These are phyloP conservation scores for Diorhabda sublineata DNA, from an alignment of 1,140 invertebrate genomes.

Conservation along the genomic window DNA sequence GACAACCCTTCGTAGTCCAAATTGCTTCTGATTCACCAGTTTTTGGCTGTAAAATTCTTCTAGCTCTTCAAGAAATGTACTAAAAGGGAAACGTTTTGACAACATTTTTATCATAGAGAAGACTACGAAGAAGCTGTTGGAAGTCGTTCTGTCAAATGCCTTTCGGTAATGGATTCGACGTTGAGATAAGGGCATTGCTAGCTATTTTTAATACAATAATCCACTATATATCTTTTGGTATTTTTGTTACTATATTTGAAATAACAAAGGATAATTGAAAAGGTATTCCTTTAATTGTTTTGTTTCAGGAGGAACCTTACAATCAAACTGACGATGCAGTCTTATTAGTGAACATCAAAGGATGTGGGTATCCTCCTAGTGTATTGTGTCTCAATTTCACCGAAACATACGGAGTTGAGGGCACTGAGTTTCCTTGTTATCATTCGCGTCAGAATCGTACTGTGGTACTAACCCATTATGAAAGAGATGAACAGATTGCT, in stretches of 20 bases:
- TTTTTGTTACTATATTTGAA: not conserved
- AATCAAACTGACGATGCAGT: conserved; percentile 58
- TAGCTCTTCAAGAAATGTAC: too few relatives aligned
- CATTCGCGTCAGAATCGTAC: conserved; percentile 77
- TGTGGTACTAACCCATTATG: conserved; percentile 75
- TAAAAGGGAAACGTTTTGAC: too few relatives aligned
- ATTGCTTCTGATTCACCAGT: too few relatives aligned
- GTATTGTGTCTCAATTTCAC: conserved; percentile 83
- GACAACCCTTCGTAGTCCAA: too few relatives aligned
- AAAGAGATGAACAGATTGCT: conserved; percentile 66
- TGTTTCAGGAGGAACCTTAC: conserved; percentile 32
- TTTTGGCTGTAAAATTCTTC: too few relatives aligned
- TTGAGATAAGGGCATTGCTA: too few relatives aligned
- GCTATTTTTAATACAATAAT: too few relatives aligned
- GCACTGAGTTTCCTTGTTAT: conserved; percentile 75
- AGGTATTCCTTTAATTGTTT: not conserved
- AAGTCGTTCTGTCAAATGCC: too few relatives aligned
- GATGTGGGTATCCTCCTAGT: conserved; percentile 83
- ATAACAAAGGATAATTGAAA: not conserved
- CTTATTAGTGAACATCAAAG: conserved; percentile 74
- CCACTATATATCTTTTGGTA: not conserved
- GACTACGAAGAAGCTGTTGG: too few relatives aligned
- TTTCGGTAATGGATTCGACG: too few relatives aligned
- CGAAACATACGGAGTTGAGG: conserved; percentile 67
- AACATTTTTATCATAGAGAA: too few relatives aligned